A percentile compares a stretch with the other conserved stretches of the same genome.
Evolutionary conservation across 2,888 invertebrate genomes (phyloP).

Genomic region (Cephonodes hylas): DNA sequence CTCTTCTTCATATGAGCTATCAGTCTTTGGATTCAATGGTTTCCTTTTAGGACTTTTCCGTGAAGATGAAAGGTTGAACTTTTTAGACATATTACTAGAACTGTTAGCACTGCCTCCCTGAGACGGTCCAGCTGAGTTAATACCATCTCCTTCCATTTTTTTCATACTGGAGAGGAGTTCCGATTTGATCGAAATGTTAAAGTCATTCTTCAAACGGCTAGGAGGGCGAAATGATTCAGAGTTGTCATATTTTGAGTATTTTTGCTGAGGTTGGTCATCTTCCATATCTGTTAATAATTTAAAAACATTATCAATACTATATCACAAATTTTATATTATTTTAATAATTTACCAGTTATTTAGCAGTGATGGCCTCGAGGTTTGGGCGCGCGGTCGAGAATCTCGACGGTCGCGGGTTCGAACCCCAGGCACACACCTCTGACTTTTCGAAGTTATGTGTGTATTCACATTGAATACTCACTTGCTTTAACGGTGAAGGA

Average conservation of each 20-base stretch:
- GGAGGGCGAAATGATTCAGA: conserved; percentile 66
- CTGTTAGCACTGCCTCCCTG: conserved; percentile 67
- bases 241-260: conserved; percentile 59
- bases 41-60: conserved; percentile 40
- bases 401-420: too few relatives aligned
- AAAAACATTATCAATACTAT: too few relatives aligned
- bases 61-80: conserved; percentile 56
- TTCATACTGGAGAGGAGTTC: conserved; percentile 56
- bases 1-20: conserved; percentile 88
- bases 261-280: conserved; percentile 49
- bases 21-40: conserved; percentile 63
- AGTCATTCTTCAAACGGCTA: conserved; percentile 68
- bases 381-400: too few relatives aligned
- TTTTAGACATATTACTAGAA: conserved; percentile 72
- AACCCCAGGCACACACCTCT: too few relatives aligned
- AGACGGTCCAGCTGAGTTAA: conserved; percentile 51
- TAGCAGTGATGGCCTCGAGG: too few relatives aligned
- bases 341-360: too few relatives aligned
- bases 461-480: too few relatives aligned
- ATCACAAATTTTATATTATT: too few relatives aligned
- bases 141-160: conserved; percentile 52
- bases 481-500: too few relatives aligned
- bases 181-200: conserved; percentile 71
- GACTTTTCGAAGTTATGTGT: too few relatives aligned
- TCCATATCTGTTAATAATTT: conserved; percentile 48